These are phyloP conservation scores for Gymnorhina tibicen DNA, from an alignment of 2,113 vertebrate genomes.

Conservation along the genomic window DNA sequence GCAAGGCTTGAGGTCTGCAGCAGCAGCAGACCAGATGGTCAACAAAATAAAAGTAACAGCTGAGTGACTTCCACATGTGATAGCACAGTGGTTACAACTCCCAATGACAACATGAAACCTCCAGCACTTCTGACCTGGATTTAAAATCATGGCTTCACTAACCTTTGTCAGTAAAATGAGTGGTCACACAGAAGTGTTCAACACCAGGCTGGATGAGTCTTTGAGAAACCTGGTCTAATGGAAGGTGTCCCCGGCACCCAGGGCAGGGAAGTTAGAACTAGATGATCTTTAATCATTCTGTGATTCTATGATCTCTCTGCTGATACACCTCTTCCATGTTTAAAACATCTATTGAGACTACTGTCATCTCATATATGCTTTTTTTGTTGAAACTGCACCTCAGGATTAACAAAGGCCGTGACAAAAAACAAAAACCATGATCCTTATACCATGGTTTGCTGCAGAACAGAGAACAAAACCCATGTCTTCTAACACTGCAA, in stretches of 20 bases:
- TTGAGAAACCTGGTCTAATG: not conserved
- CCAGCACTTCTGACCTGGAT: not conserved
- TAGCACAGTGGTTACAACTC: constrained; percentile 16
- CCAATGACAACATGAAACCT: not conserved
- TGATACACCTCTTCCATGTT: not conserved
- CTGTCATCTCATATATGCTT: not conserved
- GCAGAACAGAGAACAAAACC: not conserved
- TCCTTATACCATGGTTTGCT: not conserved
- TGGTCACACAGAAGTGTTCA: not conserved
- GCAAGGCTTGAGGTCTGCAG: not conserved
- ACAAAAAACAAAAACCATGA: fast-evolving
- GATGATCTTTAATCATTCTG: not conserved
- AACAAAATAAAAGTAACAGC: not conserved
- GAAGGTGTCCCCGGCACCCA: not conserved
- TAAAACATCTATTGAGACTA: not conserved
- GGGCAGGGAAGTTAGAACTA: not conserved
- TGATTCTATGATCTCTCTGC: not conserved
- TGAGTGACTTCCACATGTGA: constrained; percentile 31
- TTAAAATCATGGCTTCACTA: constrained; percentile 18
- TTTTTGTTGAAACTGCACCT: not conserved
- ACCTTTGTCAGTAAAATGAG: not conserved
- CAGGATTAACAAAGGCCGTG: not conserved
- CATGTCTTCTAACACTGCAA: not conserved
- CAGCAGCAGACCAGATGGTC: constrained; percentile 49
- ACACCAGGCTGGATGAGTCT: not conserved